Evolutionary conservation across 2,888 invertebrate species (phyloP), one percentile per base, ranked within the genome.

Genomic region (Palloptera scutellata): DNA sequence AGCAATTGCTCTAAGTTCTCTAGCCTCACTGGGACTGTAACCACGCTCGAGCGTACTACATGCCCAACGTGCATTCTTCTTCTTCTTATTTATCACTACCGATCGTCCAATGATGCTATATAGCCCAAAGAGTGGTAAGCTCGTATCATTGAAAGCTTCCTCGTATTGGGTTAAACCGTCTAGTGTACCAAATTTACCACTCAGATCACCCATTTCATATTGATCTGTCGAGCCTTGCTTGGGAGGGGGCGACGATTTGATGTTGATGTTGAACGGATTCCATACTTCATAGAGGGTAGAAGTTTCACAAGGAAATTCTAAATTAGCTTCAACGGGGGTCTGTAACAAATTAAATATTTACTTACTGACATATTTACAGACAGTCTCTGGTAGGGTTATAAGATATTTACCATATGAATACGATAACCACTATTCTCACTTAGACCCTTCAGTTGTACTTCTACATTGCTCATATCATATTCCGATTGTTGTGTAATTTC

Each of bases 261-360:
- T 87, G 79, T 90, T 90, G 0, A 94, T 89, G 60, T 89, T 88
- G 76, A 90, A 89, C 0, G 97, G 97, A 84, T 97, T 95, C 88
- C 91, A 97, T 59, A 92, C 91, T n/a, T 90, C 93, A 75, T 94
- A 93, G 0, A 96, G 85, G 0, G 94, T 90, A 0, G 92, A 91
- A 57, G 87, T 90, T 81, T 95, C 95, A 76, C 96, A 96, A 0
- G 96, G 96, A 80, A 96, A 96, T 76, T 92, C 92, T 70, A 95
- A 84, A 75, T 93, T 91, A 70, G 89, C 91, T 79, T 95, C 92
- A 0, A 96, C 91, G 0, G 95, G 91, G 0, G 91, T 91, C 94
- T 95, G 78, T 1, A 83, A 83, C 64, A 58, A 54, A 55, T 43
- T 40, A 10, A 61, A 40, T 12, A 15, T 51, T 45, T 15, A 19